phyloP scores from a whole-genome alignment of 2,888 invertebrate genomes.

The Chrysodeixis includens region DNA sequence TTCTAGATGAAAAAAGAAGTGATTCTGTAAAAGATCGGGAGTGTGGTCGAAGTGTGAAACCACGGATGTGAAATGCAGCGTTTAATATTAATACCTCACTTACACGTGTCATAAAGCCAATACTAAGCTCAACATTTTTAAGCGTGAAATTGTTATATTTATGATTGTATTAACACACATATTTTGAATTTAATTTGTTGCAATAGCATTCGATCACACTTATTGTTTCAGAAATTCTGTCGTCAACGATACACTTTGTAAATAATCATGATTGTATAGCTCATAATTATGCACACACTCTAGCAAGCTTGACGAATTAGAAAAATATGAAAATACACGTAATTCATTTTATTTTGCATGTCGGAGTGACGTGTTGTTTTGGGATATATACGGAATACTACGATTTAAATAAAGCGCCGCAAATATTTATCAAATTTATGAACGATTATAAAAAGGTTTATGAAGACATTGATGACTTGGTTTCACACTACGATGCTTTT shows the following conservation, averaged over 20 bases:
- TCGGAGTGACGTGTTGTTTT: neutral
- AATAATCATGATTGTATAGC: neutral
- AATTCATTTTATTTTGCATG: neutral
- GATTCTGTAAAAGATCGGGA: neutral
- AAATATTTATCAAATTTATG: constrained; percentile 17
- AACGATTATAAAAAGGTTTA: constrained; percentile 19
- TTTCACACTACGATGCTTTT: constrained; percentile 30
- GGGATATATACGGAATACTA: constrained; percentile 26
- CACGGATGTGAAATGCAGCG: neutral
- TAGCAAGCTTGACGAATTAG: neutral
- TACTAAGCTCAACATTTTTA: neutral
- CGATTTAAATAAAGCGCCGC: constrained; percentile 31
- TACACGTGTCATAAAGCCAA: neutral
- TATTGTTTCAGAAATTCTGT: neutral
- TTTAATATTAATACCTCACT: no score
- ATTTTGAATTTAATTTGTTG: neutral
- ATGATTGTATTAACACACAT: neutral
- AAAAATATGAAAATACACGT: constrained; percentile 20
- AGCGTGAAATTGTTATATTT: constrained; percentile 1
- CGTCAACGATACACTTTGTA: neutral
- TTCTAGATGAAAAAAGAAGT: neutral
- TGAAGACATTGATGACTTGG: constrained; percentile 9
- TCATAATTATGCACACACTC: constrained; percentile 8
- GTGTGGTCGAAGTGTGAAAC: neutral
- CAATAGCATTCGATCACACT: neutral